Base-by-base conservation (phyloP, 2,888 invertebrate genomes). In the Nymphalis urticae region DNA sequence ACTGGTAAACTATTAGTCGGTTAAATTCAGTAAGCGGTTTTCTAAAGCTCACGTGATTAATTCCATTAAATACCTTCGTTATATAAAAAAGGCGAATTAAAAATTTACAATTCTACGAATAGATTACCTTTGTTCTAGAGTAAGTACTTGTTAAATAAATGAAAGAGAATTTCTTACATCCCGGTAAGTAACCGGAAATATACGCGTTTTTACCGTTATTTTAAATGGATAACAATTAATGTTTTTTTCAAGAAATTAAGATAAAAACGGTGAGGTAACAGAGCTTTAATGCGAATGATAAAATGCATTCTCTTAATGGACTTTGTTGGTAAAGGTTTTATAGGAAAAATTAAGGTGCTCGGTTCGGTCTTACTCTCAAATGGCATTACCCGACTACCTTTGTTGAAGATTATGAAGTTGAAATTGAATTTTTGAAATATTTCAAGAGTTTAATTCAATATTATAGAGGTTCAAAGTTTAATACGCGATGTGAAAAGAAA, bases 251-350 rank as follows among this genome's bases (percentile, higher is more conserved):
- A 72, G 72, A 62, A 67, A 74, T 74, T 73, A 70, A 74, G 68
- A 69, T 71, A 69, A 73, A 73, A 72, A 42, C 36, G 13, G 62
- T 64, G 58, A 68, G 68, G 65, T 68, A 73, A 69, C 58, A 60
- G 62, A 62, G 67, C 64, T 70, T 63, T 59, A 71, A 61, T 61
- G 24, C 27, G 36, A 67, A 21, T 54, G 71, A 73, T 71, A 73
- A 74, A 74, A 72, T 74, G 75, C 73, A 75, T 70, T 70, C 68
- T 66, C 71, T 71, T 71, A 75, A 75, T 75, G 75, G 72, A 74
- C 62, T 64, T 68, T 62, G 68, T 68, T 48, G 62, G 58, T 56
- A 71, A 67, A 71, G 65, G 61, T 66, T 66, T 62, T 67, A 70
- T 66, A 64, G 61, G 16, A 71, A 69, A 69, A 63, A 71, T 61